Conservation (phyloP, 2,797 vertebrate genomes). For the Octomys mimax region DNA sequence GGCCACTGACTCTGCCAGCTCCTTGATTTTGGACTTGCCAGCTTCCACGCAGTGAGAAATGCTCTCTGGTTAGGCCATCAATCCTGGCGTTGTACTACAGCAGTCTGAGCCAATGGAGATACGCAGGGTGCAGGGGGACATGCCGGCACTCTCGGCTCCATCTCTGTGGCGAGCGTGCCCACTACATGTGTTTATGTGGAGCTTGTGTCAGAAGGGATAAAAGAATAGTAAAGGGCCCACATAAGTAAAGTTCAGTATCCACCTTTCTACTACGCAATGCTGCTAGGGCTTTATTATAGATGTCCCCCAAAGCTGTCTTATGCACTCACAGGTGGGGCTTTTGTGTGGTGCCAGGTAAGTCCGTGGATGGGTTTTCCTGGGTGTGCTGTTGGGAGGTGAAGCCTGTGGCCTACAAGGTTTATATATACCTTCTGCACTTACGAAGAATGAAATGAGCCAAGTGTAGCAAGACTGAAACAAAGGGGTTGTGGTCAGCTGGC, state of each 20-base stretch:
- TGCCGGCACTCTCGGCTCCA: background rate
- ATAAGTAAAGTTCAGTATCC: background rate
- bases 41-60: background rate
- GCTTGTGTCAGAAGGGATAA: background rate
- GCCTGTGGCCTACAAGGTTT: background rate
- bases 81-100: too few relatives aligned
- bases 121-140: background rate
- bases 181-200: background rate
- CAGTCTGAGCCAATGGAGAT: background rate
- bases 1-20: background rate
- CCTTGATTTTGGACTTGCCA: background rate
- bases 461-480: conserved; percentile 8
- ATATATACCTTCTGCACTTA: background rate
- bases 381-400: background rate
- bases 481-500: background rate
- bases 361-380: background rate
- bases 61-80: background rate
- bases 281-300: background rate
- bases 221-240: background rate
- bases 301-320: background rate
- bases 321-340: background rate
- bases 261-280: background rate
- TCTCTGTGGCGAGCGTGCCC: background rate
- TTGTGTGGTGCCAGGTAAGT: background rate
- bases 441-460: background rate